These are phyloP conservation scores for Eulemur rubriventer DNA, from an alignment of 2,797 vertebrate genomes.

Conservation along the genomic window DNA sequence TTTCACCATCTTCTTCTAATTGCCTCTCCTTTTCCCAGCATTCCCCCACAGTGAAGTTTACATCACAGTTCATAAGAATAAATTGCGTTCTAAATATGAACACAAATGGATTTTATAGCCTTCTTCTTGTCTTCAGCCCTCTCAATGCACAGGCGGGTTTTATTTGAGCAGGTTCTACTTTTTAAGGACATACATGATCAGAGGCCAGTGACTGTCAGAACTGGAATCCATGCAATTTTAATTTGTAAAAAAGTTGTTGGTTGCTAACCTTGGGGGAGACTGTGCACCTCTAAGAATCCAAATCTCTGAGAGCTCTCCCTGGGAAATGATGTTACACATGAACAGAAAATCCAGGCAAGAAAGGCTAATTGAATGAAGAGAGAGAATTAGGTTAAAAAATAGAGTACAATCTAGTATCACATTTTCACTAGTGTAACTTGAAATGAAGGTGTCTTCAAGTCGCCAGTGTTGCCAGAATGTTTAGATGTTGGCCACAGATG, in stretches of 20 bases:
- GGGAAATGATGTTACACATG: slow-evolving; percentile 79
- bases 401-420: slow-evolving; percentile 84
- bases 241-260: slow-evolving; percentile 64
- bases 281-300: slow-evolving; percentile 78
- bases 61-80: slow-evolving; percentile 29
- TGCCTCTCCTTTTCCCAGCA: neutral
- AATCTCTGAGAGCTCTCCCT: slow-evolving; percentile 80
- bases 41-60: neutral
- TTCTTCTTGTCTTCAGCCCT: neutral
- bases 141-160: neutral
- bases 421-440: slow-evolving; percentile 85
- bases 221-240: slow-evolving; percentile 48
- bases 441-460: slow-evolving; percentile 88
- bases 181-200: neutral
- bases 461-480: slow-evolving; percentile 84
- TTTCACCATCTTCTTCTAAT: neutral
- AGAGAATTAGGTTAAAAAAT: slow-evolving; percentile 87
- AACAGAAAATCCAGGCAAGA: slow-evolving; percentile 84
- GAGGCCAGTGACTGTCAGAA: slow-evolving; percentile 21
- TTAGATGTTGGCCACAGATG: slow-evolving; percentile 91
- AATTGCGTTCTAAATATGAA: slow-evolving; percentile 43
- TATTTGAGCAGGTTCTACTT: neutral
- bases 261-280: slow-evolving; percentile 66
- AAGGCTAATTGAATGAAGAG: slow-evolving; percentile 87
- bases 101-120: neutral